Conservation (phyloP, 2,113 vertebrate species). For the Melanostigma gelatinosum region DNA sequence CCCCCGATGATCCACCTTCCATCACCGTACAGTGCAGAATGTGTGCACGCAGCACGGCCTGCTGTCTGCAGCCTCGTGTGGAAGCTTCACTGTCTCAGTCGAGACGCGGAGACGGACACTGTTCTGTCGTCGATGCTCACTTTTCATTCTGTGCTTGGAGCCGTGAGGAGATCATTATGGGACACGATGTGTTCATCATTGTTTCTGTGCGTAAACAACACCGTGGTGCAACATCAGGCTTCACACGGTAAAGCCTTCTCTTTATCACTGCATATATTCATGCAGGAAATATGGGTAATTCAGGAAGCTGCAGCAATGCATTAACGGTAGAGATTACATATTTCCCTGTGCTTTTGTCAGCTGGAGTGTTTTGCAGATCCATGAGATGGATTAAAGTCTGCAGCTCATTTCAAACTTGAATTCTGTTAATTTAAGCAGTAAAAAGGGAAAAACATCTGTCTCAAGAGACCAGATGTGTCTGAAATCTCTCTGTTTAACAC, state of each 20-base stretch:
- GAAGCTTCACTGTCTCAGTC: not conserved
- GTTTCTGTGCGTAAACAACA: not conserved
- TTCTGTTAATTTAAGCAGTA: not conserved
- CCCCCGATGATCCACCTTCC: slow-evolving; percentile 49
- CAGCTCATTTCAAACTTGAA: not conserved
- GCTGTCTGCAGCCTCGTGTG: not conserved
- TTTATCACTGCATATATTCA: not conserved
- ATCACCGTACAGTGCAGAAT: slow-evolving; percentile 44
- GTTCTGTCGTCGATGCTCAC: not conserved
- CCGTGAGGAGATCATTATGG: too few relatives aligned
- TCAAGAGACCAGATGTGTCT: not conserved
- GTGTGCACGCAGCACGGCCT: not conserved
- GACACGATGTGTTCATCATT: not conserved
- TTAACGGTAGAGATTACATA: not conserved
- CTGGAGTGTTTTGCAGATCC: not conserved
- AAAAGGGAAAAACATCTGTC: not conserved
- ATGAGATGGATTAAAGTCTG: not conserved
- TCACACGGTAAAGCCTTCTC: too few relatives aligned
- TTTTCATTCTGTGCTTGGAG: not conserved
- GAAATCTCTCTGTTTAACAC: not conserved
- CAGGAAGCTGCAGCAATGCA: not conserved
- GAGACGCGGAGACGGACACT: not conserved
- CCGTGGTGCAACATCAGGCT: too few relatives aligned
- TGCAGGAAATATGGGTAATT: too few relatives aligned
- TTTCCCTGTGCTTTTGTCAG: not conserved